Evolutionary conservation across 2,113 vertebrate species (phyloP).

Genomic region (Diadophis punctatus): DNA sequence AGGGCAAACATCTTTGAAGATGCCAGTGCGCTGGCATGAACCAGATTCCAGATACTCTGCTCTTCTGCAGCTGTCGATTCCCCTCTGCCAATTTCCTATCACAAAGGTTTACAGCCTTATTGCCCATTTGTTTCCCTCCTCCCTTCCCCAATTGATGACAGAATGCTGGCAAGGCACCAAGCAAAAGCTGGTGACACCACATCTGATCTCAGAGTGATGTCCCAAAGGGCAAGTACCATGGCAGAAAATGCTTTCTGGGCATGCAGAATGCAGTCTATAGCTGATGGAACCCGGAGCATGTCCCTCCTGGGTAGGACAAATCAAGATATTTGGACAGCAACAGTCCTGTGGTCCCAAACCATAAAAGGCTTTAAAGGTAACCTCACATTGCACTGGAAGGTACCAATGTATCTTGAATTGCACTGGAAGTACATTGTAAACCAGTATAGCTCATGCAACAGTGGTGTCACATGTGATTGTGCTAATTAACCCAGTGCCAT

Average conservation of each 20-base stretch:
- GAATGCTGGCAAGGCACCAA: neutral
- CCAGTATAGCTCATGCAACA: neutral
- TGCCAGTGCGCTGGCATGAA: too few relatives aligned
- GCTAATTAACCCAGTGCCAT: neutral
- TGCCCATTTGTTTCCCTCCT: neutral
- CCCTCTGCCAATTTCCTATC: neutral
- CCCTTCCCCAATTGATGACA: neutral
- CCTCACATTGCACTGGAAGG: neutral
- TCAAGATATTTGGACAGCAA: neutral
- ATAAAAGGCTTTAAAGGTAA: neutral
- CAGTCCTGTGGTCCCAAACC: neutral
- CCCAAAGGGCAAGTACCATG: neutral
- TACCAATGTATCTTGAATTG: neutral
- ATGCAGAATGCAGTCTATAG: neutral
- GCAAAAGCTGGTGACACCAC: neutral
- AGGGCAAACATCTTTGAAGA: too few relatives aligned
- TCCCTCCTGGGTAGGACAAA: neutral
- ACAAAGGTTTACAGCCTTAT: neutral
- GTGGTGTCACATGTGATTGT: neutral
- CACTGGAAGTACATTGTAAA: neutral
- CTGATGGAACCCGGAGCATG: neutral
- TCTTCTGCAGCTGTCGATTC: neutral
- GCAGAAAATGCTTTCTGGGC: neutral
- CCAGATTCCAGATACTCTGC: too few relatives aligned
- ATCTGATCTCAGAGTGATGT: neutral